phyloP scores from a whole-genome alignment of 1,140 invertebrate genomes.

The Trypoxylus dichotomus region DNA sequence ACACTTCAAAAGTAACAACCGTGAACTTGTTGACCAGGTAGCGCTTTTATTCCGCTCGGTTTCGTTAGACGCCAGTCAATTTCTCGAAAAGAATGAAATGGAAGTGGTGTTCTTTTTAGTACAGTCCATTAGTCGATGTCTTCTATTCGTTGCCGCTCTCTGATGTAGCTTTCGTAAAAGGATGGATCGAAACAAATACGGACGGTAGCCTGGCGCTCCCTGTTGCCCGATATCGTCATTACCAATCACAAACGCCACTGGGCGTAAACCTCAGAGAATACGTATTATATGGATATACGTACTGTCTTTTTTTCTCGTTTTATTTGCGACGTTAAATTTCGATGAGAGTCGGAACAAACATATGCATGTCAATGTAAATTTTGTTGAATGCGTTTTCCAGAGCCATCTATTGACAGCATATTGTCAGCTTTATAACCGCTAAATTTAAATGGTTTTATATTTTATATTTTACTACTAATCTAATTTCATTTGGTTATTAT shows the following conservation, averaged over 20 bases:
- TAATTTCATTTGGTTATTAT: no score
- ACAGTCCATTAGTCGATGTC: slow-evolving; percentile 6
- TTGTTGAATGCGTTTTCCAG: no score
- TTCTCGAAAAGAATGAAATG: not conserved
- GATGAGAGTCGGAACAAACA: not conserved
- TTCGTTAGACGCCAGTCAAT: slow-evolving; percentile 20
- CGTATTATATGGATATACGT: not conserved
- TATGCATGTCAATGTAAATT: no score
- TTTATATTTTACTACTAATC: no score
- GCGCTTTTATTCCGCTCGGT: slow-evolving; percentile 11
- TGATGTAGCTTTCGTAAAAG: not conserved
- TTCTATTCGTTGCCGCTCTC: not conserved
- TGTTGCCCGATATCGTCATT: not conserved
- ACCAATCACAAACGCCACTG: slow-evolving; percentile 20
- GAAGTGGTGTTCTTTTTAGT: not conserved
- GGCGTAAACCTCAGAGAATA: not conserved
- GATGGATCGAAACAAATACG: not conserved
- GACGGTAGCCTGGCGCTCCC: slow-evolving; percentile 11
- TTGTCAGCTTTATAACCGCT: no score
- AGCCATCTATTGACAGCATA: no score
- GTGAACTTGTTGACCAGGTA: slow-evolving; percentile 16
- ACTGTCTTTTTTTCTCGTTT: not conserved
- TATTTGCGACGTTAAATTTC: not conserved
- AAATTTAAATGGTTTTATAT: no score
- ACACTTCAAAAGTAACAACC: slow-evolving; percentile 10